Evolutionary conservation across 2,113 vertebrate species (phyloP).

Genomic region (Gila orcuttii): DNA sequence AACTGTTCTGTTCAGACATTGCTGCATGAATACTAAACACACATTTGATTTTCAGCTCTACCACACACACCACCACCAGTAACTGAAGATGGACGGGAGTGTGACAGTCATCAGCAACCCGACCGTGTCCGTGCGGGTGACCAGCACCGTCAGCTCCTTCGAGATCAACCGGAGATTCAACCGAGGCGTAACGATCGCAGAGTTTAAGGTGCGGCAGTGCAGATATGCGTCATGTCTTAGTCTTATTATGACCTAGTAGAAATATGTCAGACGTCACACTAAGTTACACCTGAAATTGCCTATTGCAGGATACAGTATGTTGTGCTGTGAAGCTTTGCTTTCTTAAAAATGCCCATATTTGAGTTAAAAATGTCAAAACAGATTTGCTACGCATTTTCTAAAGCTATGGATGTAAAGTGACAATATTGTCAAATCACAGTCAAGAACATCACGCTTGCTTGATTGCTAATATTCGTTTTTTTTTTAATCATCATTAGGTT

Average conservation of each 20-base stretch:
- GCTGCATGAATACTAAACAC: background rate
- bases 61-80: background rate
- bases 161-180: constrained; percentile 78
- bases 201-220: constrained; percentile 81
- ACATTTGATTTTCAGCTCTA: background rate
- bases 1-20: too few relatives aligned
- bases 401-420: background rate
- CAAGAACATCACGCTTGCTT: background rate
- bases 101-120: constrained; percentile 75
- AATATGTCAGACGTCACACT: background rate
- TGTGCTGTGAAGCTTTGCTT: background rate
- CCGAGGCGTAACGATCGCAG: constrained; percentile 81
- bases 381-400: background rate
- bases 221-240: background rate
- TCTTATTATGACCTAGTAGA: background rate
- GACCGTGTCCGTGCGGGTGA: constrained; percentile 80
- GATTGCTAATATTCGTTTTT: background rate
- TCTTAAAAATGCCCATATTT: background rate
- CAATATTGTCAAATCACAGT: background rate
- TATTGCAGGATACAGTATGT: background rate
- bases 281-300: background rate
- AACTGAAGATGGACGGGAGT: constrained; percentile 72
- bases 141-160: constrained; percentile 81
- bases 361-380: background rate
- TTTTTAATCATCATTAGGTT: too few relatives aligned